Evolutionary conservation across 2,113 vertebrate species (phyloP).

Genomic region (Osmerus eperlanus): DNA sequence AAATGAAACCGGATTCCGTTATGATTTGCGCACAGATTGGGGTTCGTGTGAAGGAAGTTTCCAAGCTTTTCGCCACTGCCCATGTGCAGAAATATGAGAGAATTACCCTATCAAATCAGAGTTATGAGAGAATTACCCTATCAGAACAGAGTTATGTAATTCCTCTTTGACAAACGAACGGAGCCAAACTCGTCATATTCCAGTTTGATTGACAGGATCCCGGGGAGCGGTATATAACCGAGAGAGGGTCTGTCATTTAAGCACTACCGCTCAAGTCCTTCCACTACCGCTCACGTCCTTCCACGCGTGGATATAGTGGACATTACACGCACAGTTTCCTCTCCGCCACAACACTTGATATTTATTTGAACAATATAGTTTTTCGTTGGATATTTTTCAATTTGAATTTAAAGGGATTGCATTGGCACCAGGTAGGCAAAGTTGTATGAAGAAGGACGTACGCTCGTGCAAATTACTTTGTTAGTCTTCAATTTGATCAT

Average conservation of each 20-base stretch:
- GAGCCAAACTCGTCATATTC: conserved; percentile 51
- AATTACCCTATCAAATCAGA: conserved; percentile 63
- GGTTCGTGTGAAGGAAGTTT: conserved; percentile 28
- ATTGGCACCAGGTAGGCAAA: conserved; percentile 52
- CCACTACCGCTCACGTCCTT: conserved; percentile 36
- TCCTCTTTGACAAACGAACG: conserved; percentile 56
- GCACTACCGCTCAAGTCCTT: conserved; percentile 42
- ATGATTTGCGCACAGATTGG: conserved; percentile 6
- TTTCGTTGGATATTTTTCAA: conserved; percentile 21
- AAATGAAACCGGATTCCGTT: conserved; percentile 44
- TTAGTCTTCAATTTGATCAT: neutral
- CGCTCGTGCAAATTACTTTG: neutral
- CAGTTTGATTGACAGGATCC: conserved; percentile 72
- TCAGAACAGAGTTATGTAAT: conserved; percentile 75
- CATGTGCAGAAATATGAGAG: conserved; percentile 53
- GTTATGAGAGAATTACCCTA: conserved; percentile 63
- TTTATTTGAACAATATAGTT: conserved; percentile 19
- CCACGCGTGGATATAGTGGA: conserved; percentile 64
- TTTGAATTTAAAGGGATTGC: conserved; percentile 40
- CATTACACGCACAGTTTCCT: conserved; percentile 45
- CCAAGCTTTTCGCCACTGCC: conserved; percentile 7
- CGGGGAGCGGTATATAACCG: conserved; percentile 69
- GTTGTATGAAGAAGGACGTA: too few species aligned
- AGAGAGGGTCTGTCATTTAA: conserved; percentile 29
- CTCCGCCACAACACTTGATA: conserved; percentile 20